Conservation (phyloP, 53 echinoderm and acorn worm genomes). For the Holothuria scabra region DNA sequence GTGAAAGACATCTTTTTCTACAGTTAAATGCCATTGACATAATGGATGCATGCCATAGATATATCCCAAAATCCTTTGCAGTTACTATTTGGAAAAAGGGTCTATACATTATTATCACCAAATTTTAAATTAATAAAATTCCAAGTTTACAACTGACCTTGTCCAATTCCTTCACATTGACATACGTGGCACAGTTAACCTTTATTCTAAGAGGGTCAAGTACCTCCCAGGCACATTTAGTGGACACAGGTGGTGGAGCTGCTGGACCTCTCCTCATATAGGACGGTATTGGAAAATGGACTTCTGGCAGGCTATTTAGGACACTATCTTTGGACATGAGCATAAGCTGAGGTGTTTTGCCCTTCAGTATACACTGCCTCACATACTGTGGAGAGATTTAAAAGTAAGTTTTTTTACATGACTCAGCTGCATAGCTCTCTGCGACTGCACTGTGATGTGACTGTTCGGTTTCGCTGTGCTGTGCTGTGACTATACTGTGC, state of each 20-base stretch:
- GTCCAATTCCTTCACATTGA: conserved; percentile 96
- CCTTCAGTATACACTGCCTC: conserved; percentile 78
- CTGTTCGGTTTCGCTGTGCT: too few relatives aligned
- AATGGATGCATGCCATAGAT: too few relatives aligned
- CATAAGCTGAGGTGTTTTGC: conserved; percentile 88
- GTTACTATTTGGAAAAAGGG: too few relatives aligned
- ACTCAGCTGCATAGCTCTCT: too few relatives aligned
- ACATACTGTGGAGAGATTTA: conserved; percentile 69
- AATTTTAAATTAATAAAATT: background rate
- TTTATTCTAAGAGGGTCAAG: conserved; percentile 75
- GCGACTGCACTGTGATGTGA: too few relatives aligned
- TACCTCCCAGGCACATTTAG: conserved; percentile 82
- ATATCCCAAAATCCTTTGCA: too few relatives aligned
- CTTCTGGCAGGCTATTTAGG: conserved; percentile 87
- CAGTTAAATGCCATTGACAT: too few relatives aligned
- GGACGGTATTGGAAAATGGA: conserved; percentile 78
- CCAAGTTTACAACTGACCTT: conserved; percentile 63
- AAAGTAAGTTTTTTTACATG: background rate
- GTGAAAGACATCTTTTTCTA: too few relatives aligned
- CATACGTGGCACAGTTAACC: conserved; percentile 98
- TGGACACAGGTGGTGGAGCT: conserved; percentile 61
- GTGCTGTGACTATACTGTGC: too few relatives aligned
- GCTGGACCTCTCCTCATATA: conserved; percentile 89
- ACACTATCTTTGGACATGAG: conserved; percentile 96
- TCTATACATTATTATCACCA: background rate